Percentiles rank a stretch among this genome's conserved stretches.
Evolutionary conservation across 2,797 vertebrate genomes (phyloP).

Genomic region (Ambastaia sidthimunki): DNA sequence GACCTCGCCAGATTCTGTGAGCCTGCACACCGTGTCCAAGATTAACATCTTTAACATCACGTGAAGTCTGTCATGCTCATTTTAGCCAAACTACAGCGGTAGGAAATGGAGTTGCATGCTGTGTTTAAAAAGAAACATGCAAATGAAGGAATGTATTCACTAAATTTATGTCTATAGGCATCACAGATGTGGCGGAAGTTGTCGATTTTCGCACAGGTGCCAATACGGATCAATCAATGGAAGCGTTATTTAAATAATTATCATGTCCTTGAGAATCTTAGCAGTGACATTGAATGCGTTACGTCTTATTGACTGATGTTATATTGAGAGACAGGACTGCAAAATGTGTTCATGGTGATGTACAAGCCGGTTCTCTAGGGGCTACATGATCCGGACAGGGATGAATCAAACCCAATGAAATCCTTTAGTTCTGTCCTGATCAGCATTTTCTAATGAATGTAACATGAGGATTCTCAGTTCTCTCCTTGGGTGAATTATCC

Average conservation of each 20-base stretch:
- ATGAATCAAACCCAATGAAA: conserved; percentile 24
- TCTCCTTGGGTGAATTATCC: conserved; percentile 27
- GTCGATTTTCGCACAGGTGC: conserved; percentile 20
- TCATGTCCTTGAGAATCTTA: conserved; percentile 52
- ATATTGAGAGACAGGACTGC: conserved; percentile 22
- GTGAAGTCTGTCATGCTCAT: not conserved
- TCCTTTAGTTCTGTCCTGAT: conserved; percentile 29
- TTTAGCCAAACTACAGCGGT: conserved; percentile 7
- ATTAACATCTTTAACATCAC: conserved; percentile 15
- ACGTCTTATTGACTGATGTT: conserved; percentile 42
- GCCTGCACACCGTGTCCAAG: conserved; percentile 4
- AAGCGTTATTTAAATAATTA: conserved; percentile 52
- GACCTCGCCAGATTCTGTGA: not conserved
- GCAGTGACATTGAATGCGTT: conserved; percentile 11
- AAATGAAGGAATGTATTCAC: not conserved
- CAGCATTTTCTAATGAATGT: conserved; percentile 41
- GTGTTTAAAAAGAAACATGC: not conserved
- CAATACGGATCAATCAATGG: conserved; percentile 43
- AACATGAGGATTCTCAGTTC: conserved; percentile 36
- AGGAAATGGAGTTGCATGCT: not conserved
- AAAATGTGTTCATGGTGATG: conserved; percentile 21
- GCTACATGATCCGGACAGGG: conserved; percentile 32
- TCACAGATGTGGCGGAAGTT: not conserved
- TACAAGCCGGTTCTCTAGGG: conserved; percentile 20
- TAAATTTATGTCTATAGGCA: not conserved